Percentiles rank a stretch among this genome's conserved stretches.
These are phyloP conservation scores for Drosophila barbarae DNA, from an alignment of 2,888 invertebrate species.

Conservation along the genomic window DNA sequence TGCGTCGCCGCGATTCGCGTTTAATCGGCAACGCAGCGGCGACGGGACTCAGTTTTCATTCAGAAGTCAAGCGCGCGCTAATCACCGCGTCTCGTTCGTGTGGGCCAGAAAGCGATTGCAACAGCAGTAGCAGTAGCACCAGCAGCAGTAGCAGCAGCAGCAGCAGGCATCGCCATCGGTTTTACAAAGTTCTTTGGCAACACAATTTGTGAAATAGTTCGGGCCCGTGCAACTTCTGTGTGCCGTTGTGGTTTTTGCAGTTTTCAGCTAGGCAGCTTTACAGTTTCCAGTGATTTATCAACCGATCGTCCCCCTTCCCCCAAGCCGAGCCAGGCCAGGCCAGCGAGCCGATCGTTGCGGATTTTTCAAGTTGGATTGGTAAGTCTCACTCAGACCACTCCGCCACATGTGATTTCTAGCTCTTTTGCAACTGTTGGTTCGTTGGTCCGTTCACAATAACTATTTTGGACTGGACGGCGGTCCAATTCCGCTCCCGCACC, in stretches of 20 bases:
- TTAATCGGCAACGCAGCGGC: constrained; percentile 59
- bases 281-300: constrained; percentile 63
- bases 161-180: constrained; percentile 35
- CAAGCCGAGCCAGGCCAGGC: neutral
- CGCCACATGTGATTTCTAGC: constrained; percentile 61
- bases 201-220: constrained; percentile 61
- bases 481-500: constrained; percentile 17
- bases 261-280: constrained; percentile 53
- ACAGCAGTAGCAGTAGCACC: constrained; percentile 35
- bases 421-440: constrained; percentile 63
- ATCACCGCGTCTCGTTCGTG: constrained; percentile 33
- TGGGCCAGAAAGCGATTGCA: constrained; percentile 56
- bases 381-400: constrained; percentile 29
- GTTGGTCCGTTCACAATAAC: constrained; percentile 40
- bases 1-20: constrained; percentile 46
- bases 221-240: constrained; percentile 64
- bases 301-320: constrained; percentile 13
- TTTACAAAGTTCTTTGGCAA: constrained; percentile 66
- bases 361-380: constrained; percentile 28
- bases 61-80: constrained; percentile 66
- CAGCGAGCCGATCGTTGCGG: constrained; percentile 28
- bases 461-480: constrained; percentile 31
- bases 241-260: constrained; percentile 67
- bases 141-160: constrained; percentile 4
- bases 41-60: constrained; percentile 69